A percentile compares a stretch with the other conserved stretches of the same genome.
These are phyloP conservation scores for Microchirus variegatus DNA, from an alignment of 2,797 vertebrate species.

Conservation along the genomic window DNA sequence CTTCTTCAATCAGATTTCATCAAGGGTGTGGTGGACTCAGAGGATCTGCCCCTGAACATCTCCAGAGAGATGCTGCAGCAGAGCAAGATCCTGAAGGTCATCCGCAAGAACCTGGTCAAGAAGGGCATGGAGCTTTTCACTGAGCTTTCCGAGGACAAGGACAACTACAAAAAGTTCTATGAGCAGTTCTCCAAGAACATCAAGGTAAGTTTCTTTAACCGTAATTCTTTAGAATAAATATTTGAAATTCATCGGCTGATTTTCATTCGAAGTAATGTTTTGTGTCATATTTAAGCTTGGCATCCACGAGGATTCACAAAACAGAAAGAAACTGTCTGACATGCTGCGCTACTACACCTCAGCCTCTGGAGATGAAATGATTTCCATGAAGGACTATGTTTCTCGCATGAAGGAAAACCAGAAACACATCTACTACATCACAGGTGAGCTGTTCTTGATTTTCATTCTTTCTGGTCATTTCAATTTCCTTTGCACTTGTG, in stretches of 20 bases:
- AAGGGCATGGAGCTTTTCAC: conserved; percentile 94
- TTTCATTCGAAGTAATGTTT: not conserved
- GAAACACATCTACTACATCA: conserved; percentile 90
- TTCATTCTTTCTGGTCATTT: not conserved
- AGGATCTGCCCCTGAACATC: conserved; percentile 94
- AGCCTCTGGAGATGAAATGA: conserved; percentile 92
- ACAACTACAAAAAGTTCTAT: conserved; percentile 93
- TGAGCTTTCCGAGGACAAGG: conserved; percentile 90
- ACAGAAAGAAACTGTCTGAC: conserved; percentile 91
- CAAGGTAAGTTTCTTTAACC: conserved; percentile 78
- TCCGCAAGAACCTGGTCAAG: conserved; percentile 96
- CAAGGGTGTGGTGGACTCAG: conserved; percentile 94
- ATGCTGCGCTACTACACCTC: conserved; percentile 90
- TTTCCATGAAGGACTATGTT: conserved; percentile 93
- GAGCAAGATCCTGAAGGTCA: conserved; percentile 97
- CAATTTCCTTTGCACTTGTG: not conserved
- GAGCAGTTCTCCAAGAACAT: conserved; percentile 96
- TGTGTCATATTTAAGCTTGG: conserved; percentile 79
- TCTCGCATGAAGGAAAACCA: conserved; percentile 94
- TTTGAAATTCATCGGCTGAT: not conserved
- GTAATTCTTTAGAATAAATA: not conserved
- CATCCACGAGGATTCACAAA: conserved; percentile 93
- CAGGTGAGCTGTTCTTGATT: conserved; percentile 51
- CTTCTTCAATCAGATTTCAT: conserved; percentile 85
- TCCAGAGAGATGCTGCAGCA: conserved; percentile 98